Evolutionary conservation across 1,140 invertebrate genomes (phyloP), one percentile per base, ranked within the genome.

Genomic region (Diachasma alloeum): DNA sequence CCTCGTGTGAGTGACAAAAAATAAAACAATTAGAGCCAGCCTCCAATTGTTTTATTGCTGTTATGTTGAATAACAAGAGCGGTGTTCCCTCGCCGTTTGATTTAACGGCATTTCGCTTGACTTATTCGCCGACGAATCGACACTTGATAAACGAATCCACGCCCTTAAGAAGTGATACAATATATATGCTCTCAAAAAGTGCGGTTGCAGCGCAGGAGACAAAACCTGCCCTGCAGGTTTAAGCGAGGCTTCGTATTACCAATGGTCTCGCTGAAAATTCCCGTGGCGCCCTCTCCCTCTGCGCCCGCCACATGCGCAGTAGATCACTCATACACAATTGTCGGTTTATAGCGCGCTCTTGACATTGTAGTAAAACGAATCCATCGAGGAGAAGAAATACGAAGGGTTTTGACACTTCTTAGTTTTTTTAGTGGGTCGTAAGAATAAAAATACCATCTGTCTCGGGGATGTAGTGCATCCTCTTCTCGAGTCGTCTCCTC

Each of bases 381-480:
- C 48, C 22, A 63, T 13, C 11, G 59, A 13, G 9, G 9, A 26
- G 19, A 26, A 26, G 22, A 63, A 63, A 31, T 31, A 63, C 24
- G 22, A 26, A 24, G 59, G 19, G 24, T 63, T 24, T 26, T 15
- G 59, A 53, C 17, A 53, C 48, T 53, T 53, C 48, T 53, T 26
- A 8, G 24, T 31, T 31, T 63, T 63, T 63, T 63, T 63, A 63
- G 11, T 63, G 59, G 59, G 59, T 63, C 59, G 59, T 63, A 63
- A 63, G 59, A 63, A 80, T 87, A 87, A 86, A 86, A 85, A 86
- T 83, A 85, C 82, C 81, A 56, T 67, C 22, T 59, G 24, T 24
- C 59, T 68, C 56, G 31, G 6, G 68, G 31, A 74, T 73, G 77
- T 78, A 76, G 73, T 73, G 70, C 71, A 77, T 81, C 67, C 78